Evolutionary conservation across 2,797 vertebrate genomes (phyloP), one percentile per base, ranked within the genome.

Genomic region (Chrysocyon brachyurus): DNA sequence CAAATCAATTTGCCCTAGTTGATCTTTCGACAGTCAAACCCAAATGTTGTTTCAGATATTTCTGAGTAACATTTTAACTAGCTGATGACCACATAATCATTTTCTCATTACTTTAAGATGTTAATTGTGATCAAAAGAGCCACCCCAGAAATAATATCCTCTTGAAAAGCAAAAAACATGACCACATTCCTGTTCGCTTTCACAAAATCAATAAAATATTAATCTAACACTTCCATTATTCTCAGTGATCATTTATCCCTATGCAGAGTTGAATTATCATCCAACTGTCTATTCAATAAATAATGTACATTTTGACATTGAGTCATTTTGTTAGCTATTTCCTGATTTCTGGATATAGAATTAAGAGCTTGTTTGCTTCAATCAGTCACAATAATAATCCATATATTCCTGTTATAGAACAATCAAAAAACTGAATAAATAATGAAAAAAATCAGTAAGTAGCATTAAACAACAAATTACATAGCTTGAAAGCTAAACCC

Each of bases 71-170:
- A 28, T 83, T 95, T 96, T 95, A 31, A 36, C 46, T 86, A 57
- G 4, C 59, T 93, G 33, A 87, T 87, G 12, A 54, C 5, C 9
- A 79, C 7, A 40, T 83, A 86, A 68, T 70, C 31, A 82, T 87
- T 94, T 96, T 73, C 26, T 79, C 7, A 78, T 82, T 89, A 86
- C 14, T 70, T 82, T 78, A 81, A 83, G 12, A 17, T 54, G 12
- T 46, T 93, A 82, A 81, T 59, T 75, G 46, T 94, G n/a, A 92
- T 95, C 26, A 96, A 94, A 90, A 88, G 78, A 81, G 73, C 11
- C 5, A 86, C 22, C 22, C 6, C 49, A 88, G 40, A 87, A 92
- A 14, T 85, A 90, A 81, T 72, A 90, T 3, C 7, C 24, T 73
- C 61, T 88, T 83, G 46, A 63, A 87, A 94, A 95, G 28, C 26